A percentile compares a stretch with the other conserved stretches of the same genome.
These are phyloP conservation scores for Erebia aethiops DNA, from an alignment of 2,888 invertebrate genomes.

Conservation along the genomic window DNA sequence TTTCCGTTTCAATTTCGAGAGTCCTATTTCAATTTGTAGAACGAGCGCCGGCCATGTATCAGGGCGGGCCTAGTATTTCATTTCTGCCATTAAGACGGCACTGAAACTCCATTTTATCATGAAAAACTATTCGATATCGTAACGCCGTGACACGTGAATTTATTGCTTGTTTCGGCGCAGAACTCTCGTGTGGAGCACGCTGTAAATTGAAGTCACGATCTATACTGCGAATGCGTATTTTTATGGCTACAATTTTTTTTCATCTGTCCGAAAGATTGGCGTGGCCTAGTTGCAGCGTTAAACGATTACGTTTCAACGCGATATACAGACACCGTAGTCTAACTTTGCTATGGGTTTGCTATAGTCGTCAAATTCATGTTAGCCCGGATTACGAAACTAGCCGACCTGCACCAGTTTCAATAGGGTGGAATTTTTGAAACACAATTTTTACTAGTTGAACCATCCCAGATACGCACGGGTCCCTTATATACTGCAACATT, in stretches of 20 bases:
- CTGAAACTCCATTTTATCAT: slow-evolving; percentile 53
- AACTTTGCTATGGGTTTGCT: background rate
- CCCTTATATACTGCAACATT: too few relatives aligned
- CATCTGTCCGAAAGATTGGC: slow-evolving; percentile 17
- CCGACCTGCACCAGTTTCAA: too few relatives aligned
- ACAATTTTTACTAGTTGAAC: too few relatives aligned
- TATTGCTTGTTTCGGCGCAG: slow-evolving; percentile 47
- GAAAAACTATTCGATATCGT: slow-evolving; percentile 56
- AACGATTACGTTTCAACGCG: slow-evolving; percentile 4
- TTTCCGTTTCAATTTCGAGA: slow-evolving; percentile 40
- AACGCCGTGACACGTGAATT: slow-evolving; percentile 48
- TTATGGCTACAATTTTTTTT: slow-evolving; percentile 9
- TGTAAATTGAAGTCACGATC: slow-evolving; percentile 39
- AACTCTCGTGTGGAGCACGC: slow-evolving; percentile 41
- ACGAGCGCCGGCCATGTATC: slow-evolving; percentile 45
- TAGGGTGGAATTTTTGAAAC: too few relatives aligned
- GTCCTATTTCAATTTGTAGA: slow-evolving; percentile 43
- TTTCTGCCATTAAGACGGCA: slow-evolving; percentile 54
- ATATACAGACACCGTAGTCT: background rate
- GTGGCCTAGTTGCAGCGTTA: slow-evolving; percentile 6
- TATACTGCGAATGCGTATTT: slow-evolving; percentile 18
- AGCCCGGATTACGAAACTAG: too few relatives aligned
- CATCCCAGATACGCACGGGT: too few relatives aligned
- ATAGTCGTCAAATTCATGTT: too few relatives aligned
- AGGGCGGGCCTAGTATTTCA: slow-evolving; percentile 52